Base-by-base conservation (phyloP, 2,113 vertebrate species). In the Lamprotornis superbus region DNA sequence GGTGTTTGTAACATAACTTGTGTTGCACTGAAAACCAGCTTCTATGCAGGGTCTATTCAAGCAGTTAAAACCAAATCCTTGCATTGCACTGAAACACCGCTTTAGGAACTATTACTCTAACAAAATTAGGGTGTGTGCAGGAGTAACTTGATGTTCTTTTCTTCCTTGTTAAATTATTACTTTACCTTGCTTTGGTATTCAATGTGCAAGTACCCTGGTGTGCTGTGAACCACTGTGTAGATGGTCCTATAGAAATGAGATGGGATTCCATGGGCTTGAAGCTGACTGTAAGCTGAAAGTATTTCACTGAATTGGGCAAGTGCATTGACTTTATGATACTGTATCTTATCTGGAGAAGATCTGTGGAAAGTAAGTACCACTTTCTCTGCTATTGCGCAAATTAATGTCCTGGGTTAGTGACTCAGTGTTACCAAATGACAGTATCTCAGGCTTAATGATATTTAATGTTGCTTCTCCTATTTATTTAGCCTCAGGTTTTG, bases 391-490 rank as follows among this genome's bases (percentile, higher is more conserved):
- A 20, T 74, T 83, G 40, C 18, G 2, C 15, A 56, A 81, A 56
- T 78, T 81, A 47, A 49, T 55, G 24, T 42, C n/a, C 87, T 94
- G 80, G 44, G 52, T 91, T 84, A 76, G 30, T 95, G 91, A 95
- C 70, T 92, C 93, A 90, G 19, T 90, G 42, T 88, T 86, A 52
- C 71, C 52, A 52, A 28, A 44, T 69, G 83, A 93, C 93, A 15
- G 28, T 87, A 93, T 90, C 90, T 67, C 79, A 71, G 35, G 16
- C 20, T 63, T 76, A 65, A 77, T 1, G 5, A 12, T 59, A 78
- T 63, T 44, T 78, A 37, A 28, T 76, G 15, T 13, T 87, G 50
- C 52, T 89, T 80, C 42, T 33, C 9, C 30, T 90, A 60, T 89
- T 85, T 74, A 15, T 76, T 76, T 73, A 90, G 14, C 31, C 11